Conservation (phyloP, 2,797 vertebrate genomes). For the Etheostoma nigrum region DNA sequence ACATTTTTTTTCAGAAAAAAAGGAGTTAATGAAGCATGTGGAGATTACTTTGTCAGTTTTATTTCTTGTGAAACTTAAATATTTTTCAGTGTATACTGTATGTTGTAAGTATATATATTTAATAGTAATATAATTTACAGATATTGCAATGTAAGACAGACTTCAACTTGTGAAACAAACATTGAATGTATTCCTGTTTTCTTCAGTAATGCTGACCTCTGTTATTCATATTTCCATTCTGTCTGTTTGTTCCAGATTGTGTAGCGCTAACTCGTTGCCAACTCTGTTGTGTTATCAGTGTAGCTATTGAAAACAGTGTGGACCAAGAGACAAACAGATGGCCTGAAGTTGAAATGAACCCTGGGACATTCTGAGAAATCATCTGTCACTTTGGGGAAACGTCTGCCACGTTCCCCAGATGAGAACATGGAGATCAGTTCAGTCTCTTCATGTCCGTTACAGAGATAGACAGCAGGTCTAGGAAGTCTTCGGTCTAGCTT, state of each 20-base stretch:
- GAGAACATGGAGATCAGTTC: background rate
- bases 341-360: background rate
- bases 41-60: background rate
- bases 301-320: background rate
- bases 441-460: background rate
- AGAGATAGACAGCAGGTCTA: background rate
- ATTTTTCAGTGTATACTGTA: background rate
- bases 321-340: no score
- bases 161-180: background rate
- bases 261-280: background rate
- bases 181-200: background rate
- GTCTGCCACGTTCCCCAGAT: background rate
- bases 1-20: background rate
- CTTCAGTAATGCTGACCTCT: background rate
- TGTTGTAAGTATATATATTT: no score
- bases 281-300: background rate
- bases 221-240: background rate
- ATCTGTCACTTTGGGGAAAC: background rate
- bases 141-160: background rate
- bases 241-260: background rate
- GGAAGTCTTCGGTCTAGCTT: background rate
- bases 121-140: no score
- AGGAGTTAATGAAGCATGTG: background rate
- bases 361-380: background rate
- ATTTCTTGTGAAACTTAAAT: background rate